Percentiles rank a stretch among this genome's conserved stretches.
Evolutionary conservation across 2,797 vertebrate species (phyloP).

Genomic region (Rhabdomys pumilio): DNA sequence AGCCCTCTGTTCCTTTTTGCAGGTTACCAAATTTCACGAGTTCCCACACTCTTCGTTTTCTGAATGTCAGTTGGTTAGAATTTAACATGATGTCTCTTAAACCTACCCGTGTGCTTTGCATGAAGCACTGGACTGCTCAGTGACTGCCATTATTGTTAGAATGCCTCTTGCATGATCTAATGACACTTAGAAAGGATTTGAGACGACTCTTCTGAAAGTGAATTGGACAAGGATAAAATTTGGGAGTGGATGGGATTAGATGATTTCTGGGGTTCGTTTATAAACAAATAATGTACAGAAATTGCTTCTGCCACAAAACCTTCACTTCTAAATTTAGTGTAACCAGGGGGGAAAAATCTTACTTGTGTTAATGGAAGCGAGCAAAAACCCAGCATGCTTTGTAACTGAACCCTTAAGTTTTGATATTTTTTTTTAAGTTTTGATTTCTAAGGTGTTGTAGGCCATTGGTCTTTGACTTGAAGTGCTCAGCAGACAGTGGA

Average conservation of each 20-base stretch:
- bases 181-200: not conserved
- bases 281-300: not conserved
- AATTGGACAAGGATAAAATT: slow-evolving; percentile 11
- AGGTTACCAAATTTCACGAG: not conserved
- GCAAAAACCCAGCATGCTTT: slow-evolving; percentile 8
- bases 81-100: not conserved
- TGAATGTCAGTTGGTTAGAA: not conserved
- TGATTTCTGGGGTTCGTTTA: not conserved
- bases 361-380: not conserved
- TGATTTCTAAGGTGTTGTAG: not conserved
- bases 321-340: not conserved
- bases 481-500: not conserved
- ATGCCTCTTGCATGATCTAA: not conserved
- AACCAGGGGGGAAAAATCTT: not conserved
- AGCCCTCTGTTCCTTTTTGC: not conserved
- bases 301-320: slow-evolving; percentile 32
- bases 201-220: slow-evolving; percentile 6
- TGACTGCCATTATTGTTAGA: not conserved
- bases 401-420: not conserved
- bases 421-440: not conserved
- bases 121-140: not conserved
- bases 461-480: not conserved
- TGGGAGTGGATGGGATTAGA: not conserved
- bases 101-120: not conserved
- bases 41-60: not conserved